phyloP scores from a whole-genome alignment of 1,140 invertebrate species.

The Drosophila suzukii region DNA sequence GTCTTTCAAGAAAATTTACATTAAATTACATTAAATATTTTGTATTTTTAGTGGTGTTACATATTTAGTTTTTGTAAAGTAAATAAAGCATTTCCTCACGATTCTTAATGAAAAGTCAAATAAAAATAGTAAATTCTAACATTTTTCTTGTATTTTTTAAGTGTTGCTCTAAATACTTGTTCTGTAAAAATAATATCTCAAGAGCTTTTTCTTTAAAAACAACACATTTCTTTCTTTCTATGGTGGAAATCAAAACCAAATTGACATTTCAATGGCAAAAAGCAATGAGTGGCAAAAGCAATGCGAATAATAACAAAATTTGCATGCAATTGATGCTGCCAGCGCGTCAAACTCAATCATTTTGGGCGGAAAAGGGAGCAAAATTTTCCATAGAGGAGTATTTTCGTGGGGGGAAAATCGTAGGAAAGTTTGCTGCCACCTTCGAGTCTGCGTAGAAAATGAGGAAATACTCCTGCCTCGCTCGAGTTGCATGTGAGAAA shows the following conservation, averaged over 20 bases:
- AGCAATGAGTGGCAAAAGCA: conserved; percentile 40
- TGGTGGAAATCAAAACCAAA: conserved; percentile 17
- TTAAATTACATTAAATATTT: too few species aligned
- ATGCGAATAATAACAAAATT: conserved; percentile 71
- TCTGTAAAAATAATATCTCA: background rate
- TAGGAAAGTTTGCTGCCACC: background rate
- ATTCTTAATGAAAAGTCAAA: too few species aligned
- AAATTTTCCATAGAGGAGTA: background rate
- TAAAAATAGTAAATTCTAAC: too few species aligned
- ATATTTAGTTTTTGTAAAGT: background rate
- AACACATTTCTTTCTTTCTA: background rate
- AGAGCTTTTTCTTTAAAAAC: conserved; percentile 3
- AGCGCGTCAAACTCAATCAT: conserved; percentile 69
- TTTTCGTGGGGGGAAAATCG: background rate
- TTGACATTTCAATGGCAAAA: conserved; percentile 69
- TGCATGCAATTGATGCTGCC: conserved; percentile 74
- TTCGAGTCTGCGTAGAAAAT: conserved; percentile 15
- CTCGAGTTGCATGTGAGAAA: conserved; percentile 63
- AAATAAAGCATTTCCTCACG: too few species aligned
- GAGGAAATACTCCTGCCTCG: conserved; percentile 26
- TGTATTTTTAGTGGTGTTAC: too few species aligned
- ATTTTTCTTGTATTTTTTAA: too few species aligned
- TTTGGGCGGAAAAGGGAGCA: conserved; percentile 31
- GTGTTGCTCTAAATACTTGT: too few species aligned
- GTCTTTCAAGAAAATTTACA: background rate